Conservation (phyloP, 1,140 invertebrate genomes). For the Drosophila micromelanica region DNA sequence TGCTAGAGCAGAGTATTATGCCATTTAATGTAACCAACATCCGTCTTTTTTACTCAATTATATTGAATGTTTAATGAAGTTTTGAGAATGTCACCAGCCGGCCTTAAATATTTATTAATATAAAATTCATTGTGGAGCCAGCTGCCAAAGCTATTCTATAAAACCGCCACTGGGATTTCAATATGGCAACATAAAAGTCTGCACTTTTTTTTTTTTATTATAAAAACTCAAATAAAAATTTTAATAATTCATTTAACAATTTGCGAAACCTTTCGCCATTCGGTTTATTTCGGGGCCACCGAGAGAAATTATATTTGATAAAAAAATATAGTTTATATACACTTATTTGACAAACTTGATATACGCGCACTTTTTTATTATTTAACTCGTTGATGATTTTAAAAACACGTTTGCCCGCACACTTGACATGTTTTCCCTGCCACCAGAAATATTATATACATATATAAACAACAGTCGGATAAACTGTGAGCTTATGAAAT, state of each 20-base stretch:
- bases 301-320: background rate
- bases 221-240: constrained; percentile 7
- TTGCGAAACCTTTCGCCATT: constrained; percentile 30
- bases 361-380: constrained; percentile 42
- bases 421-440: too few species aligned
- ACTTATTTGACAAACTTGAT: constrained; percentile 27
- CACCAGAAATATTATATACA: background rate
- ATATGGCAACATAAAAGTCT: constrained; percentile 12
- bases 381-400: constrained; percentile 48
- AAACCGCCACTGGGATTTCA: constrained; percentile 26
- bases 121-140: constrained; percentile 10
- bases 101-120: constrained; percentile 31
- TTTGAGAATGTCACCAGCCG: constrained; percentile 9
- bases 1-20: constrained; percentile 1
- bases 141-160: constrained; percentile 12
- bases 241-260: constrained; percentile 35
- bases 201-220: constrained; percentile 1
- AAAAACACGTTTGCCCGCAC: constrained; percentile 1
- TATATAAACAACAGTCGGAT: constrained; percentile 9
- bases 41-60: background rate
- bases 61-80: constrained; percentile 15
- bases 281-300: background rate
- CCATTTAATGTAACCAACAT: constrained; percentile 11
- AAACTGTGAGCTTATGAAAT: constrained; percentile 20
- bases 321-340: background rate